Evolutionary conservation across 64 coral and sea anemone species (phyloP).

Genomic region (Montipora cactus): DNA sequence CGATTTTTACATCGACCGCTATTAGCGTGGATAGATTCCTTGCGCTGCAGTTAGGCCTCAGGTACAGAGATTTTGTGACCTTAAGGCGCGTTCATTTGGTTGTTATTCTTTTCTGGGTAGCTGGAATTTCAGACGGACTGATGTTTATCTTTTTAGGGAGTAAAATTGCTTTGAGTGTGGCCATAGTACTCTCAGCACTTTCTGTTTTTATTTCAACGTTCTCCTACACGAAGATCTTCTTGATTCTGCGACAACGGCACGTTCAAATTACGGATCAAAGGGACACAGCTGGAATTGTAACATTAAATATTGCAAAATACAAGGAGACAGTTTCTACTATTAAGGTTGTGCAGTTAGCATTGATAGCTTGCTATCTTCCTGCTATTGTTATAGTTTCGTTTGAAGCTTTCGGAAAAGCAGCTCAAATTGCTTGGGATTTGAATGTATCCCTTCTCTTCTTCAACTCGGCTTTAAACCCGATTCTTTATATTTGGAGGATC

Average conservation of each 20-base stretch:
- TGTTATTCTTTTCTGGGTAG: background rate
- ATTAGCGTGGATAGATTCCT: background rate
- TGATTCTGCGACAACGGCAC: background rate
- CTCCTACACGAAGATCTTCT: background rate
- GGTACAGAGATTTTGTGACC: background rate
- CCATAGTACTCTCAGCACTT: background rate
- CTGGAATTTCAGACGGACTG: background rate
- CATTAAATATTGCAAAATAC: background rate
- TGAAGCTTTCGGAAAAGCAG: background rate
- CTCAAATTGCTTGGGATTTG: background rate
- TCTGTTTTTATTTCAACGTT: background rate
- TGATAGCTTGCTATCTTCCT: background rate
- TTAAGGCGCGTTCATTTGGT: background rate
- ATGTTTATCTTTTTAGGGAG: background rate
- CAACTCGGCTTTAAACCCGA: background rate
- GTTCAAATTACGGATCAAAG: background rate
- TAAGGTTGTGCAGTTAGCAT: background rate
- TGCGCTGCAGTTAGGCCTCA: background rate
- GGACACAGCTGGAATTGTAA: background rate
- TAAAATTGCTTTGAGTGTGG: background rate
- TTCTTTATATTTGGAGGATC: background rate
- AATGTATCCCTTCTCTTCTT: background rate
- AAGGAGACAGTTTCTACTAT: background rate
- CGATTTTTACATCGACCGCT: background rate
- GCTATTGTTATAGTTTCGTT: background rate